A percentile compares a stretch with the other conserved stretches of the same genome.
phyloP scores from a whole-genome alignment of 2,797 vertebrate genomes.

The Astyanax mexicanus region DNA sequence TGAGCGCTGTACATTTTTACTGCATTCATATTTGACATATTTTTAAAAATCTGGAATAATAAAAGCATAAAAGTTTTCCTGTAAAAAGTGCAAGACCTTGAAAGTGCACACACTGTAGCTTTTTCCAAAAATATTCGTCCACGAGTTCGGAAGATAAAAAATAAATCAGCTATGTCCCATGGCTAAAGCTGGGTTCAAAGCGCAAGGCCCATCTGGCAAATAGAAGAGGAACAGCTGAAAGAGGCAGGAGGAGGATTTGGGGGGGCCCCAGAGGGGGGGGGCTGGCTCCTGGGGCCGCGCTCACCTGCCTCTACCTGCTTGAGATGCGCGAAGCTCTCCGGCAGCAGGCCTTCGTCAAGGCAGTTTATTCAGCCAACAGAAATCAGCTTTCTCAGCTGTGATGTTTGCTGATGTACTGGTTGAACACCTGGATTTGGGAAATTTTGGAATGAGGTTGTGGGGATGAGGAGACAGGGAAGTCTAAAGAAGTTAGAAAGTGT shows the following conservation, averaged over 20 bases:
- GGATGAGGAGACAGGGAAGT: too few relatives aligned
- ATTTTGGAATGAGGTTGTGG: neutral
- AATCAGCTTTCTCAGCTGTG: conserved; percentile 22
- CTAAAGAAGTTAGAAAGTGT: neutral
- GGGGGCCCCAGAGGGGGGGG: conserved; percentile 10
- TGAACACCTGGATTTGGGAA: conserved; percentile 32
- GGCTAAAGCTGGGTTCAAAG: conserved; percentile 11
- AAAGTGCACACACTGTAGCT: neutral
- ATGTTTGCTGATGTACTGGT: conserved; percentile 22
- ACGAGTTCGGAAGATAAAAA: conserved; percentile 4
- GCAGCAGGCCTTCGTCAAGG: neutral
- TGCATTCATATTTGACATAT: neutral
- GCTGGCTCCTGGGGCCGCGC: conserved; percentile 13
- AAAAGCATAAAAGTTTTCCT: neutral
- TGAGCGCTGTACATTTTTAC: neutral
- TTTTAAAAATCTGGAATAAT: neutral
- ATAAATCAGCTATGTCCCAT: conserved; percentile 15
- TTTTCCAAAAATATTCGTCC: neutral
- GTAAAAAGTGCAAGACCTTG: neutral
- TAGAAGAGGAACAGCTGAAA: conserved; percentile 24
- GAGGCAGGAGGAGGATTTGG: conserved; percentile 19
- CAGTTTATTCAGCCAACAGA: conserved; percentile 37
- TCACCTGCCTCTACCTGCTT: conserved; percentile 44
- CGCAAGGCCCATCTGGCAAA: conserved; percentile 28
- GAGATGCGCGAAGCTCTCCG: conserved; percentile 36